These are phyloP conservation scores for Gnatocerus cornutus DNA, from an alignment of 2,888 invertebrate species.

Conservation along the genomic window DNA sequence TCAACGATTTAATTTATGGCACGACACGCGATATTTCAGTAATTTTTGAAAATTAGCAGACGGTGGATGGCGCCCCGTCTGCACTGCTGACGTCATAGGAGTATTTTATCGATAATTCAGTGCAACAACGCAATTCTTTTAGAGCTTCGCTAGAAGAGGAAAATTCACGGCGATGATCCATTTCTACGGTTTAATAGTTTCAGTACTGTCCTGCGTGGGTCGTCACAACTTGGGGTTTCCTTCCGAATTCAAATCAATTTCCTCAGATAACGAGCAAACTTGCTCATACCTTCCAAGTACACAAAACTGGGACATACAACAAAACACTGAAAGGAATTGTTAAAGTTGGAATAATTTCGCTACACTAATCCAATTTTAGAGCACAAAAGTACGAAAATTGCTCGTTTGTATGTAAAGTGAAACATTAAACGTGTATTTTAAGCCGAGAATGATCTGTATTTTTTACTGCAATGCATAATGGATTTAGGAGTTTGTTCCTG, in stretches of 20 bases:
- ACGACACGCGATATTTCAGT: slow-evolving; percentile 29
- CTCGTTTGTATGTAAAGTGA: slow-evolving; percentile 44
- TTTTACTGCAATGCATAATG: slow-evolving; percentile 31
- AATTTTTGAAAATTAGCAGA: slow-evolving; percentile 15
- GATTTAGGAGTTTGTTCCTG: slow-evolving; percentile 12
- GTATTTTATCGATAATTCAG: slow-evolving; percentile 39
- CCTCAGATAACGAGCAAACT: slow-evolving; percentile 22
- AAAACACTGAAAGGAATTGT: slow-evolving; percentile 17
- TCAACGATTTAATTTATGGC: slow-evolving; percentile 44
- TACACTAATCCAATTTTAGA: slow-evolving; percentile 39
- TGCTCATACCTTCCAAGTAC: slow-evolving; percentile 8
- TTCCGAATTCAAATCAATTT: slow-evolving; percentile 37
- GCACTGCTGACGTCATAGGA: slow-evolving; percentile 32
- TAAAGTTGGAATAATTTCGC: slow-evolving; percentile 33
- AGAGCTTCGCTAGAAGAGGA: slow-evolving; percentile 24
- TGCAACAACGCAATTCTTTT: slow-evolving; percentile 22
- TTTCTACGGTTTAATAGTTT: no score
- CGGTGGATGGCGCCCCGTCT: slow-evolving; percentile 30
- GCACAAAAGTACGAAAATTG: slow-evolving; percentile 32
- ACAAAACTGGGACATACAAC: slow-evolving; percentile 33
- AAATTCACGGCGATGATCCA: no score
- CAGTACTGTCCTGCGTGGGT: slow-evolving; percentile 7
- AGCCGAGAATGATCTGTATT: slow-evolving; percentile 29
- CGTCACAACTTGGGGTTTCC: slow-evolving; percentile 12
- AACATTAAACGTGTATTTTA: slow-evolving; percentile 34